Conservation (phyloP, 2,113 vertebrate species). For the Sprattus sprattus region DNA sequence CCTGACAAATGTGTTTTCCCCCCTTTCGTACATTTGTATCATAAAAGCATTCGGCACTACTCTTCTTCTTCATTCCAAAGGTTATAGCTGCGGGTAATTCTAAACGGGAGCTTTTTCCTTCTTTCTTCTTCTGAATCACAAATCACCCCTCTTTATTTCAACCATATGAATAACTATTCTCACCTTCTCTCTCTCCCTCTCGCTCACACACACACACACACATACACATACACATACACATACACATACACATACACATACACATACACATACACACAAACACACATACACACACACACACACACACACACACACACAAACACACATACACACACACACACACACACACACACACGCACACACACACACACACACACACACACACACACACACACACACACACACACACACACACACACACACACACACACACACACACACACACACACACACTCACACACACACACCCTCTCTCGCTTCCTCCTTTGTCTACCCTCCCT, state of each 20-base stretch:
- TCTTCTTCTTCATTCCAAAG: constrained; percentile 1
- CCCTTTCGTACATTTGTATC: constrained; percentile 42
- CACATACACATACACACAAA: background rate
- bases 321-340: background rate
- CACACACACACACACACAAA: background rate
- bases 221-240: too few relatives aligned
- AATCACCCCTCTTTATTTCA: background rate
- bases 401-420: constrained; percentile 23
- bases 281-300: too few relatives aligned
- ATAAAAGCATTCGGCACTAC: constrained; percentile 24
- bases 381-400: constrained; percentile 20
- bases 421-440: background rate
- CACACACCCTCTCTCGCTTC: background rate
- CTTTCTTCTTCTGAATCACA: background rate
- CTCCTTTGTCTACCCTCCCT: background rate
- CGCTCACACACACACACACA: constrained; percentile 24
- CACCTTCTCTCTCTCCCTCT: background rate
- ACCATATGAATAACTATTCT: background rate
- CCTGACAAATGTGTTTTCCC: background rate
- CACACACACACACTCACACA: too few relatives aligned
- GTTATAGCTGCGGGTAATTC: constrained; percentile 35
- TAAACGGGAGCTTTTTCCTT: constrained; percentile 28
- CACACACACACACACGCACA: too few relatives aligned
- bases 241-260: too few relatives aligned
- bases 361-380: background rate